Percentiles rank a stretch among this genome's conserved stretches.
Conservation (phyloP, 2,797 vertebrate species). For the Nannoperca australis region DNA sequence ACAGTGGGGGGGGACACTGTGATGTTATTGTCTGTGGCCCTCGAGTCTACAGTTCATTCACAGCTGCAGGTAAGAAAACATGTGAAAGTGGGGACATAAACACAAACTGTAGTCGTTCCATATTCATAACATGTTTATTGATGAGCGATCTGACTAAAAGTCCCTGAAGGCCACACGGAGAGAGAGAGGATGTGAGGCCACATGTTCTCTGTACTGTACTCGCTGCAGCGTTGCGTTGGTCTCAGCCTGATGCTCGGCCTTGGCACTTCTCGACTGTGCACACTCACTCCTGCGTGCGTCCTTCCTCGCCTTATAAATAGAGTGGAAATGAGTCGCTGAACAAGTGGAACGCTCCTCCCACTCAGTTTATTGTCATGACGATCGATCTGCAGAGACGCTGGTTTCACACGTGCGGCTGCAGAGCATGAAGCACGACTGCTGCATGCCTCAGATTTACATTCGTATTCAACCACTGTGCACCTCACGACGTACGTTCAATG, state of each 20-base stretch:
- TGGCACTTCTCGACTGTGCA: not conserved
- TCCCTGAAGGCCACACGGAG: not conserved
- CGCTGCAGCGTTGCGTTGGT: not conserved
- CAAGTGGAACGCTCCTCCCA: constrained; percentile 44
- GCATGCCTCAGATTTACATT: not conserved
- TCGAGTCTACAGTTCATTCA: constrained; percentile 14
- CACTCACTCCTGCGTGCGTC: not conserved
- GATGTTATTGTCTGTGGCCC: constrained; percentile 4
- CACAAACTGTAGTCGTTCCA: constrained; percentile 3
- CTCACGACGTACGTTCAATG: not conserved
- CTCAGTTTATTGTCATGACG: constrained; percentile 28
- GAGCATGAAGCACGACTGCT: not conserved
- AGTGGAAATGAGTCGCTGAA: constrained; percentile 34
- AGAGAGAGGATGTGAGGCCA: not conserved
- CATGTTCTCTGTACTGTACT: not conserved
- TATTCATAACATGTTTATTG: constrained; percentile 47
- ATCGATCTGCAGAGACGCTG: constrained; percentile 5
- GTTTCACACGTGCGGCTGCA: not conserved
- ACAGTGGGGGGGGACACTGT: no score
- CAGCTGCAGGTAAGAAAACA: not conserved
- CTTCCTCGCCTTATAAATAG: constrained; percentile 4
- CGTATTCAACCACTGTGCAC: not conserved
- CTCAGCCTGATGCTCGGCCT: not conserved
- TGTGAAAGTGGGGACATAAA: not conserved
- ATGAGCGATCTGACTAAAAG: constrained; percentile 5